Base-by-base conservation (phyloP, 2,888 invertebrate species). In the Sinhomidia bicolor region DNA sequence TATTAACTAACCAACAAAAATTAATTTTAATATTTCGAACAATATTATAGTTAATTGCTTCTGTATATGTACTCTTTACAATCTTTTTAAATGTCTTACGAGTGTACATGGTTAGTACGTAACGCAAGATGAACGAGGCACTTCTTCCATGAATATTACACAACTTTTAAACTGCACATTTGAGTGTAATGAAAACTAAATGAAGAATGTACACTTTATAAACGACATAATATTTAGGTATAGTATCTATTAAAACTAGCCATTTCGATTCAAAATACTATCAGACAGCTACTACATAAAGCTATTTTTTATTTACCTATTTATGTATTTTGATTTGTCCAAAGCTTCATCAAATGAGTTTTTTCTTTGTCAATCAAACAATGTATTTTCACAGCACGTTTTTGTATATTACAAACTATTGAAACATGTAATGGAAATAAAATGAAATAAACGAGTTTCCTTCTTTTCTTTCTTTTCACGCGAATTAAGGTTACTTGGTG, bases 1-100 rank as follows among this genome's bases (percentile, higher is more conserved):
- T 47, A 76, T 51, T 14, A n/a, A 47, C 71, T 51, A 76, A 51
- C 76, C 76, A 68, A 68, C 68, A 76, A 51, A 76, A 71, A 54
- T 32, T 44, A 12, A 26, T 62, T 62, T 7, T 32, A 36, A 36
- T 44, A 14, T 26, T 7, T n/a, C n/a, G n/a, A n/a, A n/a, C n/a
- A n/a, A 29, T 26, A 10, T 26, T 4, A 76, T 26, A 3, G 14
- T 47, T 51, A 51, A 23, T 3, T 20, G 47, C 47, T 47, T 36
- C 17, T 68, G n/a, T n/a, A n/a, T n/a, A n/a, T n/a, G n/a, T 36
- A 41, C 2, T 20, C 20, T 36, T 68, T 68, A 36, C 68, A 68
- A 60, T n/a, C 41, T 6, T 54, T 32, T 29, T 10, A n/a, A 29
- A 51, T 20, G 29, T 78, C 32, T 54, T 32, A 78, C 76, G 23